These are phyloP conservation scores for Stictocephala bisonia DNA, from an alignment of 2,888 invertebrate species.

Conservation along the genomic window DNA sequence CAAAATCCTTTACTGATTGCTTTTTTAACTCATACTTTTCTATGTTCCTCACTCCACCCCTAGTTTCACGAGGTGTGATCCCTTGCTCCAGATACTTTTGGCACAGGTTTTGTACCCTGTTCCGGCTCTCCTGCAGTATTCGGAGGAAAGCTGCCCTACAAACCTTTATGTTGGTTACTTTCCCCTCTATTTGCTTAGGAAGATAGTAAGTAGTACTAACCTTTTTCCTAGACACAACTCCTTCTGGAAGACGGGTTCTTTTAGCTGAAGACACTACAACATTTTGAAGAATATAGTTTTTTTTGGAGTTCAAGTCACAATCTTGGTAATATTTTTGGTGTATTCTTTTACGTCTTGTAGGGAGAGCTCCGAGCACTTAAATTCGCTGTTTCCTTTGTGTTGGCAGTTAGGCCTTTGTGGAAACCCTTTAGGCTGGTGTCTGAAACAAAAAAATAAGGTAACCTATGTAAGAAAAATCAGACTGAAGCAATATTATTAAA, in stretches of 20 bases:
- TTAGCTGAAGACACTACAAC: conserved; percentile 14
- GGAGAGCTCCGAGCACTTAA: conserved; percentile 12
- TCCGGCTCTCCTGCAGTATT: conserved; percentile 6
- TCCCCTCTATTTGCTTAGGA: neutral
- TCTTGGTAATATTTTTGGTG: conserved; percentile 7
- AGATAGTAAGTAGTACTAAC: conserved; percentile 18
- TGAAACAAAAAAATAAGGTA: conserved; percentile 39
- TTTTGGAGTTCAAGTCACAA: conserved; percentile 9
- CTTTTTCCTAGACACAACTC: neutral
- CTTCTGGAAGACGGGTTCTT: neutral
- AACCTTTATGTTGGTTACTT: neutral
- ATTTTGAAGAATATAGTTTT: conserved; percentile 20
- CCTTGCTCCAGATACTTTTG: conserved; percentile 27
- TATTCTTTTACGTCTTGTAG: conserved; percentile 16
- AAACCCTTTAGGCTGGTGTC: conserved; percentile 20
- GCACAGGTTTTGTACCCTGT: neutral
- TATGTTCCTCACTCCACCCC: conserved; percentile 13
- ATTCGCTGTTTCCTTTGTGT: conserved; percentile 15
- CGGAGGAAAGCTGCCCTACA: conserved; percentile 8
- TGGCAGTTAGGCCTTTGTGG: conserved; percentile 22
- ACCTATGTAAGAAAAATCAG: too few species aligned
- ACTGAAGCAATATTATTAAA: too few species aligned
- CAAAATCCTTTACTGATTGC: neutral
- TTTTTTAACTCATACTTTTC: neutral
- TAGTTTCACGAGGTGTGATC: neutral